A percentile compares a stretch with the other conserved stretches of the same genome.
phyloP scores from a whole-genome alignment of 2,888 invertebrate species.

The Dugesia japonica region DNA sequence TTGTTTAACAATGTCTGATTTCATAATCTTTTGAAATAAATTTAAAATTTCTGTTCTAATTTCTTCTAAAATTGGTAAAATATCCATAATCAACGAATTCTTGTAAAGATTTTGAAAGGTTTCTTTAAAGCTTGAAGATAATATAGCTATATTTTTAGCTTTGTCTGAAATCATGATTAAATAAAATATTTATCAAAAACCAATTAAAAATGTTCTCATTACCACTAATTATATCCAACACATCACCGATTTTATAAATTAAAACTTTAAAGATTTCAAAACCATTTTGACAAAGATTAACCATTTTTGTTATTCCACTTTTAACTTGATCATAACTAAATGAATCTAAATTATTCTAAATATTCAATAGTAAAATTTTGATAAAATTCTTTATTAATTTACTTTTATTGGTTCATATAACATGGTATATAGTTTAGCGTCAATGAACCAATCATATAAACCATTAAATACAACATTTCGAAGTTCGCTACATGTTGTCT shows the following conservation, averaged over 20 bases:
- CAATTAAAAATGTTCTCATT: no score
- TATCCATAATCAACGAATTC: neutral
- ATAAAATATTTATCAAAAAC: no score
- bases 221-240: neutral
- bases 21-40: neutral
- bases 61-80: neutral
- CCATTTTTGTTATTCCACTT: neutral
- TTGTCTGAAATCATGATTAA: neutral
- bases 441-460: neutral
- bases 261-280: neutral
- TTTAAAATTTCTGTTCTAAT: neutral
- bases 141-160: neutral
- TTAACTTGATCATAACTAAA: neutral
- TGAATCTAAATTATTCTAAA: neutral
- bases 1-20: neutral
- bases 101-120: neutral
- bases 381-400: neutral
- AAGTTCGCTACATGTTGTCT: neutral
- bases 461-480: neutral
- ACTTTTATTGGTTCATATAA: neutral
- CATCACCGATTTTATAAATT: neutral
- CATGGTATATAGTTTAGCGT: neutral
- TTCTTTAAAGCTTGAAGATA: neutral
- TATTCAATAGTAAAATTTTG: neutral
- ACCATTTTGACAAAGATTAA: neutral